Conservation (phyloP, 2,888 invertebrate species). For the Scaptomyza reducta region DNA sequence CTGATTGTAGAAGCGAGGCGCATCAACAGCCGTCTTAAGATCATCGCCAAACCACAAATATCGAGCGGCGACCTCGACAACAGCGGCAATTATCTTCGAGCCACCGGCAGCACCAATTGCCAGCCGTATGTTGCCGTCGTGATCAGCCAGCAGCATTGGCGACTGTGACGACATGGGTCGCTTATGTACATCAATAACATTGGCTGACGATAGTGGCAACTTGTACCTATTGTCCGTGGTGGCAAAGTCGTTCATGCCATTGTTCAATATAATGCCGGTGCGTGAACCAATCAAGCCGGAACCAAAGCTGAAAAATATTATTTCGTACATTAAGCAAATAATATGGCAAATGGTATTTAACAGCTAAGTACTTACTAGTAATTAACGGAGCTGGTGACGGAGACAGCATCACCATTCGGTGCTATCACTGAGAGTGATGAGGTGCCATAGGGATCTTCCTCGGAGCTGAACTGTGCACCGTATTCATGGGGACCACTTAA, state of each 20-base stretch:
- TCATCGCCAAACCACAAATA: conserved; percentile 88
- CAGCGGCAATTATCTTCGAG: conserved; percentile 92
- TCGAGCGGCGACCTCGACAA: conserved; percentile 87
- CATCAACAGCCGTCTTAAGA: conserved; percentile 89
- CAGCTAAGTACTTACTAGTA: conserved; percentile 85
- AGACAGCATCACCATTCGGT: conserved; percentile 95
- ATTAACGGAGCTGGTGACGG: conserved; percentile 95
- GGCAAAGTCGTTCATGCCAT: conserved; percentile 98
- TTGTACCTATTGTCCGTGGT: conserved; percentile 89
- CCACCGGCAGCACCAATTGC: conserved; percentile 95
- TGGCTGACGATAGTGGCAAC: conserved; percentile 91
- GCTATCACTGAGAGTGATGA: conserved; percentile 94
- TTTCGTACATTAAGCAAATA: background rate
- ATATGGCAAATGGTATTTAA: background rate
- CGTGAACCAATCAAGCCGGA: conserved; percentile 90
- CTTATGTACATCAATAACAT: conserved; percentile 92
- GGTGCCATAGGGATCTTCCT: conserved; percentile 89
- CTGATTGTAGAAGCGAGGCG: conserved; percentile 93
- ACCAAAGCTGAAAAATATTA: conserved; percentile 88
- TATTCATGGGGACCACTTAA: conserved; percentile 88
- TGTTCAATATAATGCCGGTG: conserved; percentile 96
- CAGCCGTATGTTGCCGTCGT: conserved; percentile 87
- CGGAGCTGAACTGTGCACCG: conserved; percentile 87
- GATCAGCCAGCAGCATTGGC: conserved; percentile 91
- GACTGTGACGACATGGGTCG: conserved; percentile 96